Percentiles rank a stretch among this genome's conserved stretches.
phyloP scores from a whole-genome alignment of 2,888 invertebrate species.

The Polydrusus cervinus region DNA sequence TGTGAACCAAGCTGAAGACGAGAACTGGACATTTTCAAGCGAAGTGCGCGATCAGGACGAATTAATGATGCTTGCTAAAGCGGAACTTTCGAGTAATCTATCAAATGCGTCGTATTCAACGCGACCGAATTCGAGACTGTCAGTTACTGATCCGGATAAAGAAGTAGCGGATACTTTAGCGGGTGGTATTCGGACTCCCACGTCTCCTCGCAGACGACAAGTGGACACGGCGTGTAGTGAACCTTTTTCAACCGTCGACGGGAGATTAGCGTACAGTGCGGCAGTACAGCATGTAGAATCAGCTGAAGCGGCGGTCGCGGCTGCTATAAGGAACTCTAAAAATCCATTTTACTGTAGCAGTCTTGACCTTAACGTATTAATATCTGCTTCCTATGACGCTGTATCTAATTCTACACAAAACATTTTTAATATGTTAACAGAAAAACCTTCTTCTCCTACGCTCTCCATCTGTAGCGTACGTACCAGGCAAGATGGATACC shows the following conservation, averaged over 20 bases:
- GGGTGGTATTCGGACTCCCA: slow-evolving; percentile 71
- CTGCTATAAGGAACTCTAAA: slow-evolving; percentile 65
- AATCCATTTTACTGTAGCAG: slow-evolving; percentile 70
- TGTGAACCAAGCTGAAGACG: slow-evolving; percentile 69
- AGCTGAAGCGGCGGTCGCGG: slow-evolving; percentile 68
- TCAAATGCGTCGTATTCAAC: slow-evolving; percentile 64
- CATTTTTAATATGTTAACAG: slow-evolving; percentile 71
- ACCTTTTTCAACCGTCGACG: slow-evolving; percentile 79
- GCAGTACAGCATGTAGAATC: slow-evolving; percentile 79
- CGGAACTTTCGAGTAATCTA: slow-evolving; percentile 71
- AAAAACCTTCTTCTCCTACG: slow-evolving; percentile 77
- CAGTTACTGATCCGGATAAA: slow-evolving; percentile 79
- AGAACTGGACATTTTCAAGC: slow-evolving; percentile 80
- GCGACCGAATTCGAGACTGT: slow-evolving; percentile 77
- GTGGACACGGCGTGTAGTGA: slow-evolving; percentile 75
- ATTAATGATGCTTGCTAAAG: slow-evolving; percentile 73
- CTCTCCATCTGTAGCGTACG: slow-evolving; percentile 79
- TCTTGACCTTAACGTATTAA: slow-evolving; percentile 71
- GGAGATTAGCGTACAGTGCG: slow-evolving; percentile 79
- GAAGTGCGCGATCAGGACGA: slow-evolving; percentile 79
- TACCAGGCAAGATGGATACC: slow-evolving; percentile 78
- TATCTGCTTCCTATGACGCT: slow-evolving; percentile 73
- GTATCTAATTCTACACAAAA: slow-evolving; percentile 73
- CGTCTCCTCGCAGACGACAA: slow-evolving; percentile 76
- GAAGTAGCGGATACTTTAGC: slow-evolving; percentile 77